phyloP scores from a whole-genome alignment of 2,797 vertebrate species.

The Cirrhinus molitorella region DNA sequence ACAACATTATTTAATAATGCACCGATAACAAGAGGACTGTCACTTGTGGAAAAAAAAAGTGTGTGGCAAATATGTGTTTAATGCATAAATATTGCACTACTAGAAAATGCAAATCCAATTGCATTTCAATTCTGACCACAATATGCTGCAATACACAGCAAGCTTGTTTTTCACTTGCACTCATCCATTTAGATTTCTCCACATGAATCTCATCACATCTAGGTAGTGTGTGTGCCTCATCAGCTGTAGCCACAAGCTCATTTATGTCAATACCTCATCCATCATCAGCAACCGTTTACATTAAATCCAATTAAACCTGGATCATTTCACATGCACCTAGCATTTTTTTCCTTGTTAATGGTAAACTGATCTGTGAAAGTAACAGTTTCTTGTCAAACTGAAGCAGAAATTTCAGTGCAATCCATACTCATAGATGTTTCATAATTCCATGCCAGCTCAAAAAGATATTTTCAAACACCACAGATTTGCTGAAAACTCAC shows the following conservation, averaged over 20 bases:
- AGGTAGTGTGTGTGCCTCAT: not conserved
- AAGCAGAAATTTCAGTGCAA: not conserved
- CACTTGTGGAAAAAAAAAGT: not conserved
- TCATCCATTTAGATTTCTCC: not conserved
- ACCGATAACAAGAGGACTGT: not conserved
- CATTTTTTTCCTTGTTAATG: not conserved
- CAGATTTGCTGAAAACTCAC: not conserved
- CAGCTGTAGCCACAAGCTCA: not conserved
- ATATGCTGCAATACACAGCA: not conserved
- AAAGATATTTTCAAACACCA: not conserved
- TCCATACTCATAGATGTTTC: not conserved
- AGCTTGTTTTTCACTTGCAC: not conserved
- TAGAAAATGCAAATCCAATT: not conserved
- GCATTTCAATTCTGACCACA: not conserved
- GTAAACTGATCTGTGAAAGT: not conserved
- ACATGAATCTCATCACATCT: constrained; percentile 7
- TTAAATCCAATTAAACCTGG: constrained; percentile 17
- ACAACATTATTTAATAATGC: not conserved
- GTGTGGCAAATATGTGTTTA: not conserved
- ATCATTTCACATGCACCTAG: not conserved
- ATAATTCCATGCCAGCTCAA: not conserved
- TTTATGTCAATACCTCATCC: constrained; percentile 40
- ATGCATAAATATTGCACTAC: too few relatives aligned
- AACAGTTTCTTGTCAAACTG: not conserved
- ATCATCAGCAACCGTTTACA: constrained; percentile 22